phyloP scores from a whole-genome alignment of 1,140 invertebrate species.

The Schlechtendalia chinensis region DNA sequence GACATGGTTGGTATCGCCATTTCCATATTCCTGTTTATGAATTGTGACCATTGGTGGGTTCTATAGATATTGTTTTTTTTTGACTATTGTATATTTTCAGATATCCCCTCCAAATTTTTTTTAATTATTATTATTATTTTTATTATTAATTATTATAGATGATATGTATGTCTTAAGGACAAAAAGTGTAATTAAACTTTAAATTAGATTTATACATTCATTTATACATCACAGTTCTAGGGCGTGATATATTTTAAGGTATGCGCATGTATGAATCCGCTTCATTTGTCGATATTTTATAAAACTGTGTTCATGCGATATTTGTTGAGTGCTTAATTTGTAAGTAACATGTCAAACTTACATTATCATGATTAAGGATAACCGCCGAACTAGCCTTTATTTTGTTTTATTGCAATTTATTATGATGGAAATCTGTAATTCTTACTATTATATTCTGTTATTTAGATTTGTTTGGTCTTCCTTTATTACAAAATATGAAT shows the following conservation, averaged over 20 bases:
- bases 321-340: not conserved
- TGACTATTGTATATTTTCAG: slow-evolving; percentile 46
- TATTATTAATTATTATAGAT: not conserved
- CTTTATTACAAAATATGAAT: slow-evolving; percentile 9
- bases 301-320: not conserved
- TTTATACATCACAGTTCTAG: slow-evolving; percentile 19
- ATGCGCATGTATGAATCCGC: not conserved
- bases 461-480: slow-evolving; percentile 32
- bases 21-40: slow-evolving; percentile 9
- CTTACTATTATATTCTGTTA: slow-evolving; percentile 6
- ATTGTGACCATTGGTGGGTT: slow-evolving; percentile 40
- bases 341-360: slow-evolving; percentile 3
- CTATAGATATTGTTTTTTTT: slow-evolving; percentile 40
- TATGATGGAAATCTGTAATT: slow-evolving; percentile 6
- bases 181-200: slow-evolving; percentile 38
- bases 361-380: not conserved
- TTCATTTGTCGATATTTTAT: slow-evolving; percentile 15
- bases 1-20: not conserved
- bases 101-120: slow-evolving; percentile 45
- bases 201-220: slow-evolving; percentile 30
- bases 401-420: slow-evolving; percentile 7
- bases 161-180: slow-evolving; percentile 17
- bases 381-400: not conserved
- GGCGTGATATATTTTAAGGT: not conserved
- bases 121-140: slow-evolving; percentile 30